These are phyloP conservation scores for Artibeus jamaicensis DNA, from an alignment of 2,797 vertebrate genomes.

Conservation along the genomic window DNA sequence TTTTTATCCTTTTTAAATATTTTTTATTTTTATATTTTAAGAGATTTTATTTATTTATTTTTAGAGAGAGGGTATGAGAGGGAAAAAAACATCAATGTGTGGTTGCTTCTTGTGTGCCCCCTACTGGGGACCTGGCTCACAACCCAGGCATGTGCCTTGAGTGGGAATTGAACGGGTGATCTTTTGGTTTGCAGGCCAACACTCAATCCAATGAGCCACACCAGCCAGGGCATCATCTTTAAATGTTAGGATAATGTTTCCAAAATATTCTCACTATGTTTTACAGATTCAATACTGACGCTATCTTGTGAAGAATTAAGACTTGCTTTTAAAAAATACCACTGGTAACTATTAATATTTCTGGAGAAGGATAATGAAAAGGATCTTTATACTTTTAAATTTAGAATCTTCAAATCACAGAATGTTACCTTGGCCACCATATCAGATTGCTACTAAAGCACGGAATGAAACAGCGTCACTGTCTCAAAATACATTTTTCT, in stretches of 20 bases:
- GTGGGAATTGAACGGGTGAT: no score
- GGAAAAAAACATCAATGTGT: no score
- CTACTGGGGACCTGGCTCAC: no score
- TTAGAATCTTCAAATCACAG: neutral
- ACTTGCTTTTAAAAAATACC: neutral
- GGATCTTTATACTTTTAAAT: neutral
- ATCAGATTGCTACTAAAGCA: neutral
- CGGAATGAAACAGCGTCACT: neutral
- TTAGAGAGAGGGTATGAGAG: no score
- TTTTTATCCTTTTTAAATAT: neutral
- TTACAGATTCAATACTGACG: neutral
- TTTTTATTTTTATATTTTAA: no score
- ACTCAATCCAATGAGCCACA: no score
- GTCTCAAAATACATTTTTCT: neutral
- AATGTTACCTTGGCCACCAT: neutral
- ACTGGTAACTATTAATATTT: neutral
- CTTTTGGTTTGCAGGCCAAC: no score
- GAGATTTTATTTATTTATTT: no score
- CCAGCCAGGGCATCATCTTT: neutral
- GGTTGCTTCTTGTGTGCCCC: no score
- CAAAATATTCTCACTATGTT: neutral
- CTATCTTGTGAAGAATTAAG: neutral
- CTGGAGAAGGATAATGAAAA: neutral
- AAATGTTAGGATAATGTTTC: neutral
- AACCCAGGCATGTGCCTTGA: no score